Percentiles rank a stretch among this genome's conserved stretches.
These are phyloP conservation scores for Pseudorhombus dupliciocellatus DNA, from an alignment of 2,113 vertebrate genomes.

Conservation along the genomic window DNA sequence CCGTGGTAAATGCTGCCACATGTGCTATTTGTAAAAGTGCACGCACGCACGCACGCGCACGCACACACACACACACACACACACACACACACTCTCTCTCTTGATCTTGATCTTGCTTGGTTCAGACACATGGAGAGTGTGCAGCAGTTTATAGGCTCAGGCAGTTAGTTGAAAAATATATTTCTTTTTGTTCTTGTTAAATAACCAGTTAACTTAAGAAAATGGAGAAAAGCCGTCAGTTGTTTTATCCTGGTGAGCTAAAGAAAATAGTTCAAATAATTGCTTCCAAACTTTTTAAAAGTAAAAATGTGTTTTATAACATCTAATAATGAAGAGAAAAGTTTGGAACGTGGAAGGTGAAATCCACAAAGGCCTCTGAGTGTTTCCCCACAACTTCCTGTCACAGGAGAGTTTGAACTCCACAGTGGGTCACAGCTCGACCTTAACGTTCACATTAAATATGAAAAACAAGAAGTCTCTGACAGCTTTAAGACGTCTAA, in stretches of 20 bases:
- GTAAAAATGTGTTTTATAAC: neutral
- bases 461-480: too few species aligned
- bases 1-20: slow-evolving; percentile 77
- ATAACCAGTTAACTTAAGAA: neutral
- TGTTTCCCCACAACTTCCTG: neutral
- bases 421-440: slow-evolving; percentile 1
- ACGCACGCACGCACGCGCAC: neutral
- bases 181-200: slow-evolving; percentile 14
- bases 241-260: too few species aligned
- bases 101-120: slow-evolving; percentile 41
- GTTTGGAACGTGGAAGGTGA: neutral
- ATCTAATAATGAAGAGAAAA: neutral
- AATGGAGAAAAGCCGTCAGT: neutral
- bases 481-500: too few species aligned
- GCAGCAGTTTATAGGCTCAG: slow-evolving; percentile 9
- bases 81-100: slow-evolving; percentile 13
- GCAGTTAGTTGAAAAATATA: slow-evolving; percentile 22
- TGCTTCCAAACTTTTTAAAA: neutral
- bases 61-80: slow-evolving; percentile 31
- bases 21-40: slow-evolving; percentile 72
- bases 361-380: neutral
- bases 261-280: too few species aligned
- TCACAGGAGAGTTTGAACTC: slow-evolving; percentile 1
- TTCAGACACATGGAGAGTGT: slow-evolving; percentile 47
- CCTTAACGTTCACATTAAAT: neutral